Evolutionary conservation across 2,888 invertebrate species (phyloP).

Genomic region (Apodemia zela): DNA sequence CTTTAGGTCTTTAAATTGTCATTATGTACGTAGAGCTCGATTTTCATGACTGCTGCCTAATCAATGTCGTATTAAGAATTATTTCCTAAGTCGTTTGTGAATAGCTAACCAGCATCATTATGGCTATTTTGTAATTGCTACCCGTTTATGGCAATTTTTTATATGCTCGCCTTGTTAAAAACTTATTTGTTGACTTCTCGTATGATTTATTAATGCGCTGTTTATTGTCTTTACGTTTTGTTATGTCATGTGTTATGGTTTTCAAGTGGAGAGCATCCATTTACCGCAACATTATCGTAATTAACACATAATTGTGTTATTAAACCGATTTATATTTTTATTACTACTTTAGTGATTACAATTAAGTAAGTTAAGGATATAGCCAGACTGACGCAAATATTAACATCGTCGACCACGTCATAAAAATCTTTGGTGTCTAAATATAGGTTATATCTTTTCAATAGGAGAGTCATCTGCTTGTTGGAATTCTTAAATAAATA

Average conservation of each 20-base stretch:
- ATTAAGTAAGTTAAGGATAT: too few species aligned
- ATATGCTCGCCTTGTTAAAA: slow-evolving; percentile 41
- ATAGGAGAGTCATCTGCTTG: too few species aligned
- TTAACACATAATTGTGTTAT: too few species aligned
- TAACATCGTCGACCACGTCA: too few species aligned
- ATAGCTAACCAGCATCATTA: slow-evolving; percentile 66
- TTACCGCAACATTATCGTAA: too few species aligned
- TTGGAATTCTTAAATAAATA: too few species aligned
- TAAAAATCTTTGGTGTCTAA: too few species aligned
- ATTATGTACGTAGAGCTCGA: slow-evolving; percentile 57
- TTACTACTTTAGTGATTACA: too few species aligned
- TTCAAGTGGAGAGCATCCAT: background rate
- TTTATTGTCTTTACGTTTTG: slow-evolving; percentile 18
- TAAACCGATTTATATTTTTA: too few species aligned
- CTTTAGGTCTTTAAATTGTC: slow-evolving; percentile 80
- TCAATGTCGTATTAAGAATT: slow-evolving; percentile 78
- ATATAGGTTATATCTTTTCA: too few species aligned
- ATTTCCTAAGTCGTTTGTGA: slow-evolving; percentile 72
- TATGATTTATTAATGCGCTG: slow-evolving; percentile 26
- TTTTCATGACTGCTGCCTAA: slow-evolving; percentile 63
- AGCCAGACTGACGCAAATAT: too few species aligned
- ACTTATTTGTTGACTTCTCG: slow-evolving; percentile 38
- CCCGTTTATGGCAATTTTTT: slow-evolving; percentile 62
- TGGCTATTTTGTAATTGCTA: slow-evolving; percentile 70
- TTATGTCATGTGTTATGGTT: background rate